Base-by-base conservation (phyloP, 1,140 invertebrate species). In the Homalodisca vitripennis region DNA sequence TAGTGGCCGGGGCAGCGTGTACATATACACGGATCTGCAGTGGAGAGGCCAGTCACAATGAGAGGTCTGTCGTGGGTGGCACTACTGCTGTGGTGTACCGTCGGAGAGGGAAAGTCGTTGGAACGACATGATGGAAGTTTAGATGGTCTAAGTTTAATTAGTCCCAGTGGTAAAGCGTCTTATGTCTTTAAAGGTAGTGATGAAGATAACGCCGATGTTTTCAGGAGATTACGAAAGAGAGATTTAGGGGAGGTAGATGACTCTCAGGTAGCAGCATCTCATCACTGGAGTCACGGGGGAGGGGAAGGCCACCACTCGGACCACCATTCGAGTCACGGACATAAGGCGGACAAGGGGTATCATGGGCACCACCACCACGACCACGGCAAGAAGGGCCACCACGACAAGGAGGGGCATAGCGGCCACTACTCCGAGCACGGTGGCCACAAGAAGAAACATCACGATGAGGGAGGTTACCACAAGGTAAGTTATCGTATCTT, bases 371-470 rank as follows among this genome's bases (percentile, higher is more conserved):
- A 89, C 73, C 81, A 85, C 47, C 82, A 87, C 73, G 84, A 87
- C 68, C 86, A 88, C 70, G 87, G 87, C 0, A 82, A 86, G 20
- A 87, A 88, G 75, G 87, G 86, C 12, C 85, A 89, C 46, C 87
- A 89, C 75, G 82, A 86, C 73, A 88, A 89, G 72, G 85, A 87
- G 73, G 82, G 84, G 51, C 85, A 88, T 73, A 82, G 82, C n/a
- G 86, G 87, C 48, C 83, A 88, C 71, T 86, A 87, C 76, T 80
- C 83, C 68, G 85, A 87, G 66, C 82, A 88, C 70, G 85, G 83
- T 20, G 87, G 86, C 24, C 83, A 85, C 67, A 85, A 88, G 74
- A 88, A 89, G 75, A 84, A 85, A 53, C 86, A 89, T 70, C 86
- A 88, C 77, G 87, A 89, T 48, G 76, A 77, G 26, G 77, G 74